A percentile compares a stretch with the other conserved stretches of the same genome.
These are phyloP conservation scores for Sclerurus mexicanus DNA, from an alignment of 2,113 vertebrate species.

Conservation along the genomic window DNA sequence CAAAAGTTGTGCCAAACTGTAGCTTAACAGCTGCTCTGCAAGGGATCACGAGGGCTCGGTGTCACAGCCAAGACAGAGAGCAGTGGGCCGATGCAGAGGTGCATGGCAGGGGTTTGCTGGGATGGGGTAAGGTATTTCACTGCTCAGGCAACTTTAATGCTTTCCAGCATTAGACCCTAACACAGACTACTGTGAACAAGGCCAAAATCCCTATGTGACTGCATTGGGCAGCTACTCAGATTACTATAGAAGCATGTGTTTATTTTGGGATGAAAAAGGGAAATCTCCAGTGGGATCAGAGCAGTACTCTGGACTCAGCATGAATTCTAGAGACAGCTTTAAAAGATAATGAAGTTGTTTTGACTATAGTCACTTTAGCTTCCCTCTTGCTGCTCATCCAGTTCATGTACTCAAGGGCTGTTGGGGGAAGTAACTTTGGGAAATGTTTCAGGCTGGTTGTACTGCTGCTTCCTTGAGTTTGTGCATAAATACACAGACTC, in stretches of 20 bases:
- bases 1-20: not conserved
- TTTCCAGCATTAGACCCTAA: not conserved
- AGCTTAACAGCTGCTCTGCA: slow-evolving; percentile 11
- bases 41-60: not conserved
- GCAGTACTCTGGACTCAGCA: not conserved
- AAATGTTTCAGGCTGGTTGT: not conserved
- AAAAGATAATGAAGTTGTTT: not conserved
- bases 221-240: not conserved
- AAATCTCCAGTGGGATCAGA: slow-evolving; percentile 1
- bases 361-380: not conserved
- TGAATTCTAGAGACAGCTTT: not conserved
- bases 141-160: not conserved
- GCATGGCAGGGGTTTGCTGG: not conserved
- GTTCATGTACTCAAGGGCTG: not conserved
- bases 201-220: not conserved
- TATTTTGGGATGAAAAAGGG: slow-evolving; percentile 33
- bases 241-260: not conserved
- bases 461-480: not conserved
- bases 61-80: not conserved
- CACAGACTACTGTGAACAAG: not conserved
- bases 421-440: not conserved
- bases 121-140: not conserved
- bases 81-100: not conserved
- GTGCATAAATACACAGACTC: not conserved
- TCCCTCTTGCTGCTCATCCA: not conserved